Base-by-base conservation (phyloP, 2,888 invertebrate genomes). In the Pomacea canaliculata region DNA sequence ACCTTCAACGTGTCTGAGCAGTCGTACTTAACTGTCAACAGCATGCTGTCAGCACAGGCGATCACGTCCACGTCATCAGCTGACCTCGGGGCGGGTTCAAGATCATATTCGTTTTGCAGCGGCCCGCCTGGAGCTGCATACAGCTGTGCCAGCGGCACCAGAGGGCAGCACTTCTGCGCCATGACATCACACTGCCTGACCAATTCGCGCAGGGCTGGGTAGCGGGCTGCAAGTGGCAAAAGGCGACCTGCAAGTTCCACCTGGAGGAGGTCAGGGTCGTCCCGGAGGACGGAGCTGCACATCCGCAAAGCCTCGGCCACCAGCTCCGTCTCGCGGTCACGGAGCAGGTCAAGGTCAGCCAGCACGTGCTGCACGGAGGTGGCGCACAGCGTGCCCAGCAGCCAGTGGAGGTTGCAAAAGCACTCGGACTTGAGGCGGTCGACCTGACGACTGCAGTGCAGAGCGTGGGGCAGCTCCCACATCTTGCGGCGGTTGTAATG, bases 381-480 rank as follows among this genome's bases (percentile, higher is more conserved):
- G 85, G 97, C 96, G 82, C 95, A 95, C 2, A 98, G 92, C 89
- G 98, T 98, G 0, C 97, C 97, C 88, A 97, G 97, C 0, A 99
- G 92, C 97, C 98, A 99, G 87, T 96, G 95, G 89, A 98, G 98
- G 91, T 98, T 98, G 91, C 98, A 98, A 0, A 99, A 93, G 0
- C 98, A 97, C 87, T 97, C 94, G 51, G 95, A 94, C 88, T 96
- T 97, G 23, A 99, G 92, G 90, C 98, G 97, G 73, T 95, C 94
- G 89, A 96, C 96, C 23, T 87, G 82, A 9, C 80, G 62, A 71
- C 85, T 78, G 75, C 16, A 60, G 66, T 48, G 59, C 23, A 77
- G 80, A 73, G 87, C 84, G 74, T 82, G 86, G 1, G 89, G 89
- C 66, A 90, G 81, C 74, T 89, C 87, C 51, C 83, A 83, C 81